Evolutionary conservation across 1,140 invertebrate species (phyloP), one percentile per base, ranked within the genome.

Genomic region (Lasioglossum baleicum): DNA sequence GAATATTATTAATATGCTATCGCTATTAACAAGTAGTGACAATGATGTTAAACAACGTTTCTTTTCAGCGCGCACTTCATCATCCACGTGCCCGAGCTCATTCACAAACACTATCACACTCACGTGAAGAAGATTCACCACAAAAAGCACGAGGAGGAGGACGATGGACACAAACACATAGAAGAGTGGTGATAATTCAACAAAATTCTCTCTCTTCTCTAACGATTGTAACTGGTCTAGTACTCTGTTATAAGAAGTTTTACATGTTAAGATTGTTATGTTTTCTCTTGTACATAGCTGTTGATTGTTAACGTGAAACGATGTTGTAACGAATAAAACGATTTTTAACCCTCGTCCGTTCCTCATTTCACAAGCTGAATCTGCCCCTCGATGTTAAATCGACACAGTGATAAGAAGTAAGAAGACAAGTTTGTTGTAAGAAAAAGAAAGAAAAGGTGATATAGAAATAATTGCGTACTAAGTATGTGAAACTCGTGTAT

Each of bases 71-170:
- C 88, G 7, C 89, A 88, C 63, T 83, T 90, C 51, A 72, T 87
- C 35, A 89, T 90, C 42, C 87, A 89, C 22, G 85, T 90, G 22
- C 89, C 89, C 17, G 80, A 88, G 69, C 75, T 83, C 22, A 87
- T 88, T 64, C 88, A 89, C 17, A 87, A 82, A 10, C 88, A 90
- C 63, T 81, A 82, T 31, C 88, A 89, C 51, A 90, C 88, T 10
- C 85, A 81, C 13, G 79, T 87, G 17, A 90, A 90, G 61, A 90
- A 90, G 13, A 87, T 90, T 48, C 89, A 90, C 56, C 89, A 90
- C 65, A 86, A 88, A 77, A 87, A 89, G 58, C 58, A 84, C 20
- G 73, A 88, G 15, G 63, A 70, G 8, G 78, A 44, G 0, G 70
- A 72, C 8, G 56, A 75, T 17, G 65, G 80, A 56, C 80, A 89